A percentile compares a stretch with the other conserved stretches of the same genome.
Evolutionary conservation across 2,797 vertebrate genomes (phyloP).

Genomic region (Crenuchus spilurus): DNA sequence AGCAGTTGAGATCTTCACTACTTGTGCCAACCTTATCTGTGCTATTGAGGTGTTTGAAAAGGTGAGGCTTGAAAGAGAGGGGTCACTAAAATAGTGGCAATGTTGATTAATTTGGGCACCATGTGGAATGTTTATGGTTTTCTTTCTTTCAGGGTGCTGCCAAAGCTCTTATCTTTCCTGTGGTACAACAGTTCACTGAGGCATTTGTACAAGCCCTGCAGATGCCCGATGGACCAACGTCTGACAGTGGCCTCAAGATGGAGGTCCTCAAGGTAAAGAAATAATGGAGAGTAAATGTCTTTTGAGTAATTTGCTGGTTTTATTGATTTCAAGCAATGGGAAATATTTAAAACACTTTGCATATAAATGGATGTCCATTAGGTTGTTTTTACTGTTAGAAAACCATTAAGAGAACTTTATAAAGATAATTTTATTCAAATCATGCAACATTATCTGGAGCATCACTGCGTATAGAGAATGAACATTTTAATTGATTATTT

Average conservation of each 20-base stretch:
- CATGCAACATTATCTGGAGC: too few species aligned
- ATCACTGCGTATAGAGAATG: too few species aligned
- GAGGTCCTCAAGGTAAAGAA: constrained; percentile 91
- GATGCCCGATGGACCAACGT: constrained; percentile 92
- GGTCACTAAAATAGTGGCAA: neutral
- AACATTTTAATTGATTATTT: too few species aligned
- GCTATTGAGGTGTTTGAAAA: constrained; percentile 97
- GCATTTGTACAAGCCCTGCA: constrained; percentile 96
- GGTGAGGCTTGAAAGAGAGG: constrained; percentile 67
- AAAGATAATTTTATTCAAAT: too few species aligned
- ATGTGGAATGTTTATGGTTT: neutral
- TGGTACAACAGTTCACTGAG: constrained; percentile 97
- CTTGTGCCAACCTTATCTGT: constrained; percentile 97
- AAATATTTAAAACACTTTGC: too few species aligned
- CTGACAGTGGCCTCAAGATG: constrained; percentile 97
- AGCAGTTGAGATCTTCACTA: constrained; percentile 98
- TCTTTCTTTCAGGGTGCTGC: constrained; percentile 85
- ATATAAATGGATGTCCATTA: too few species aligned
- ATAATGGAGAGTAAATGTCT: too few species aligned
- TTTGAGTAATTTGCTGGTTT: too few species aligned
- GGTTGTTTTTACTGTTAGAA: too few species aligned
- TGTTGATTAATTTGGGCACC: neutral
- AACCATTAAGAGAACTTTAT: too few species aligned
- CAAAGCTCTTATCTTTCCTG: constrained; percentile 93
- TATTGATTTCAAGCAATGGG: too few species aligned